Conservation (phyloP, 2,797 vertebrate genomes). For the Syndactyla subalaris region DNA sequence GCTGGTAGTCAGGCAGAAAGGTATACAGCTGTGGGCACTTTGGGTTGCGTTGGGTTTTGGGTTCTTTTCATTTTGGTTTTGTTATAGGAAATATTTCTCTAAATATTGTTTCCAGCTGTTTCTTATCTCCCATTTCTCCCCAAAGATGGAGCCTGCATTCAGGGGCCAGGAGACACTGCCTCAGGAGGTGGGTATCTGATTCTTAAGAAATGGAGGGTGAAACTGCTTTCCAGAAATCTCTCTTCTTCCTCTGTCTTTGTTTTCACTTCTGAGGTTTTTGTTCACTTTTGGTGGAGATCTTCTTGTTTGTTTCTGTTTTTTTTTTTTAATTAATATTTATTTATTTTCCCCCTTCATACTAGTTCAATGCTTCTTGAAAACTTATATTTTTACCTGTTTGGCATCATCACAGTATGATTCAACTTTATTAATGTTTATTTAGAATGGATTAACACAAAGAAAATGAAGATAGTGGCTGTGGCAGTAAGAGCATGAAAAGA, state of each 20-base stretch:
- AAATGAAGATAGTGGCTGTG: background rate
- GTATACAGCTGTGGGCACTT: background rate
- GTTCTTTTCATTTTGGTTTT: background rate
- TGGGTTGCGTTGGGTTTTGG: background rate
- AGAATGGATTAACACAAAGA: background rate
- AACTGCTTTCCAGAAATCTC: background rate
- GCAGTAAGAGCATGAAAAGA: background rate
- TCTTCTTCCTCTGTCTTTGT: background rate
- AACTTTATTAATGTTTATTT: background rate
- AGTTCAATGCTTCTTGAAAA: background rate
- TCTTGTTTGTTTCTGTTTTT: background rate
- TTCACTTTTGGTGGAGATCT: background rate
- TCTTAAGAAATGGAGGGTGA: background rate
- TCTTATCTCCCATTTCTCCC: background rate
- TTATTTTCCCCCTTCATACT: background rate
- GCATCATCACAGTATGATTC: background rate
- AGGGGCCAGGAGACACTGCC: background rate
- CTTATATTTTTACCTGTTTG: background rate
- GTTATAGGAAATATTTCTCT: background rate
- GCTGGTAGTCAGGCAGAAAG: slow-evolving; percentile 1
- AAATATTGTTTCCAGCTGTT: background rate
- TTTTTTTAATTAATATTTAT: background rate
- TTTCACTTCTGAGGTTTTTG: background rate
- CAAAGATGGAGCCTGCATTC: background rate
- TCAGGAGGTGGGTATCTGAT: background rate